Percentiles rank a stretch among this genome's conserved stretches.
Evolutionary conservation across 1,140 invertebrate species (phyloP).

Genomic region (Rhagoletis pomonella): DNA sequence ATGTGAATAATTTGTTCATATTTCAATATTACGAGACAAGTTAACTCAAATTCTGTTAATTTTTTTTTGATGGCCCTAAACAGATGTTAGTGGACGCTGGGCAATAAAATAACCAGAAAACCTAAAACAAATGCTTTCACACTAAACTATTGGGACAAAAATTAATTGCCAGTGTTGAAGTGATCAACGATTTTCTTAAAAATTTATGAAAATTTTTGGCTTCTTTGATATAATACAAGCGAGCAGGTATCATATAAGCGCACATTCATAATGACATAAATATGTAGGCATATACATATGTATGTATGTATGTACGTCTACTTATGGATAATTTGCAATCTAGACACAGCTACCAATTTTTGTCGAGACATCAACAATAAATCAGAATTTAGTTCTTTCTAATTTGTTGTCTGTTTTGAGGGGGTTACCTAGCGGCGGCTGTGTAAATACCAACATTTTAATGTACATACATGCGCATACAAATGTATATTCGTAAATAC

Average conservation of each 20-base stretch:
- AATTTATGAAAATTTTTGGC: conserved; percentile 20
- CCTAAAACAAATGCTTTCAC: background rate
- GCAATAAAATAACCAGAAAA: background rate
- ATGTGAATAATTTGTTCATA: background rate
- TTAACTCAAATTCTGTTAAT: conserved; percentile 33
- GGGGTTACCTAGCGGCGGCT: background rate
- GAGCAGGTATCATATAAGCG: background rate
- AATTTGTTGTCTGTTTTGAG: background rate
- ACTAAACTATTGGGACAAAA: background rate
- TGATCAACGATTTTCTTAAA: background rate
- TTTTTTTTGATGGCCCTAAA: conserved; percentile 21
- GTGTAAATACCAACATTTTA: background rate
- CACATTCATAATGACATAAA: background rate
- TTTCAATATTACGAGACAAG: conserved; percentile 39
- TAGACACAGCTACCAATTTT: background rate
- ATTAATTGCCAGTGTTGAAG: conserved; percentile 20
- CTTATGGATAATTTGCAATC: background rate
- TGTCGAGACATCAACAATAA: conserved; percentile 7
- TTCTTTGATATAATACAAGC: background rate
- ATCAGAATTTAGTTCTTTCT: conserved; percentile 32
- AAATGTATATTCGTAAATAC: background rate
- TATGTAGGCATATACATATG: background rate
- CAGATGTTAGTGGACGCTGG: background rate
- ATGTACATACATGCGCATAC: background rate
- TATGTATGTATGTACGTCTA: background rate